phyloP scores from a whole-genome alignment of 1,140 invertebrate genomes.

The Euura lappo region DNA sequence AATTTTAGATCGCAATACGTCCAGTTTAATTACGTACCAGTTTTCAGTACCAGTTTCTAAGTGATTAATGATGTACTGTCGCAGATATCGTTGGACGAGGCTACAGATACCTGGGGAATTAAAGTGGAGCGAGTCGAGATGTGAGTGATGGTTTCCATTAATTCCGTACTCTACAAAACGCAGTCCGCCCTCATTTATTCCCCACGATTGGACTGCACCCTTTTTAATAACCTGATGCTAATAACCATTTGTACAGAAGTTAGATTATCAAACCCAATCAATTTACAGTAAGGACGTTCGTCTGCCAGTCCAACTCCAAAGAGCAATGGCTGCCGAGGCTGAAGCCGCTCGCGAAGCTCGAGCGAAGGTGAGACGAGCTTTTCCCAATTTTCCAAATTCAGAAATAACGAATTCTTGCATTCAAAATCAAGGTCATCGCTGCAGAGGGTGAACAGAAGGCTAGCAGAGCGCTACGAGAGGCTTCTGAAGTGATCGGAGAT shows the following conservation, averaged over 20 bases:
- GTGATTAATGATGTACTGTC: conserved; percentile 30
- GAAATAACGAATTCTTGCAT: conserved; percentile 10
- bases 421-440: conserved; percentile 75
- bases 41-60: no score
- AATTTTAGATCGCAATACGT: no score
- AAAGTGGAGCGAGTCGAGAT: conserved; percentile 97
- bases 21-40: no score
- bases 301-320: conserved; percentile 85
- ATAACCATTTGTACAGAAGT: no score
- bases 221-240: neutral
- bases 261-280: no score
- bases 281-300: conserved; percentile 87
- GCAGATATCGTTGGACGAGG: conserved; percentile 83
- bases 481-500: conserved; percentile 90
- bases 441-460: conserved; percentile 90
- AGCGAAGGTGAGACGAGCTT: conserved; percentile 69
- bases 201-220: neutral
- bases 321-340: conserved; percentile 91
- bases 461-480: conserved; percentile 86
- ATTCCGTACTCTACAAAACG: neutral
- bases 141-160: conserved; percentile 66
- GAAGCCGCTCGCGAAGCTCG: conserved; percentile 85
- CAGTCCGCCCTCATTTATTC: neutral
- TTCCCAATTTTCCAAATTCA: conserved; percentile 38
- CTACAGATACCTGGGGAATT: conserved; percentile 95